Evolutionary conservation across 2,797 vertebrate species (phyloP), one percentile per base, ranked within the genome.

Genomic region (Oryzias dopingdopingensis): DNA sequence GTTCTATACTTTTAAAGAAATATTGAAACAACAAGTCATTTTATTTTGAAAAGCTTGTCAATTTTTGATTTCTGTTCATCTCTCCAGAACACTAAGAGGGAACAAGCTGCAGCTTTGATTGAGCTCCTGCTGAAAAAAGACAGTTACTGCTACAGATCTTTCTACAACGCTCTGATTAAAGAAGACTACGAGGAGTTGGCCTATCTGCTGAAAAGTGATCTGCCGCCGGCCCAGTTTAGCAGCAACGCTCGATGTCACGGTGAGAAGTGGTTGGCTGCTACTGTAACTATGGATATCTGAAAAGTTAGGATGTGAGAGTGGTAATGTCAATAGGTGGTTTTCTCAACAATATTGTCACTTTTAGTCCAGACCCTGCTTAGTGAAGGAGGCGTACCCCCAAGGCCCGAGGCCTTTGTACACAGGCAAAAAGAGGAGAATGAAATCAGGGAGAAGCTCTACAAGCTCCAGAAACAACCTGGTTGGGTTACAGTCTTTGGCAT

Each of bases 401-500:
- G 96, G 75, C 97, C 97, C 0, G 91, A 96, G 69, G 94, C 98
- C 65, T 99, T 98, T 73, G 97, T 98, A 49, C 92, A 82, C 69
- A 92, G 97, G 16, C 93, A 91, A 17, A 76, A 89, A 73, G 82
- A 95, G 71, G 75, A 94, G 57, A 92, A 92, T 64, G 81, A 70
- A 41, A 81, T 98, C 85, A 93, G 94, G 67, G 82, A 95, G 75
- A 94, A 93, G 41, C 91, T 99, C 15, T 81, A 73, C 49, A 73
- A 62, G n/a, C 79, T 99, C 73, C 88, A 88, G 73, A 86, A 61
- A 4, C 87, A 91, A 1, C 69, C 94, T 0, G 97, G 96, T 7
- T 99, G 97, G 97, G 91, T 99, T 64, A 94, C 93, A 0, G 87
- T 99, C n/a, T 95, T 93, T 52, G 97, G 97, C 54, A 99, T 99